Base-by-base conservation (phyloP, 2,113 vertebrate genomes). In the Myiozetetes cayanensis region DNA sequence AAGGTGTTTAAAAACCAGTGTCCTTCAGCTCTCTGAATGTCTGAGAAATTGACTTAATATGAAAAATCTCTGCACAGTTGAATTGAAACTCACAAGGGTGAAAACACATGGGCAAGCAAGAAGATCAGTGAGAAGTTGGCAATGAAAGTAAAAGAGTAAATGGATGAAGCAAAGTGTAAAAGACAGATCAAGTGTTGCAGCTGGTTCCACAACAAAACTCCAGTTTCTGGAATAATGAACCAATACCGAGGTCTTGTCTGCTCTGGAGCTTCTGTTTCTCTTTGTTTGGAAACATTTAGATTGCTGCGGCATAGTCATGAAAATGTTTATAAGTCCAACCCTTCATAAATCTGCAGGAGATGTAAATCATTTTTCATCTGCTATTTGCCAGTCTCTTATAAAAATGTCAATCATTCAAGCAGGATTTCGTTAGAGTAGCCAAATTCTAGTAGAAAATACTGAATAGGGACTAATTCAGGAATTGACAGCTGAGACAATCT, bases 291-390 rank as follows among this genome's bases (percentile, higher is more conserved):
- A 94, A 93, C 52, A 90, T 71, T 87, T 56, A 84, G 47, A 62
- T 88, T 66, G 25, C 58, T 90, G 50, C 55, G 67, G 52, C 35
- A 67, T 17, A 63, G 52, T 83, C 4, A 55, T 83, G 83, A 81
- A 95, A 95, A 84, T 86, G 52, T 88, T 96, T 90, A 63, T 86
- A 58, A 92, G 86, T 84, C 50, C 52, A 84, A 77, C 92, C 43
- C 59, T 90, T 92, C 56, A 52, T 75, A 77, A 86, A 88, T 93
- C 86, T 88, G 31, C 79, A 65, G 88, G 61, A 85, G 59, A 90
- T 88, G 35, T 52, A 90, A 76, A 87, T 93, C 1, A 94, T 88
- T 94, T 96, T 76, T 96, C 85, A 95, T 95, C 85, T 94, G 92
- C 68, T 95, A 81, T 92, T 95, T 94, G 63, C 39, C 63, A 59